Conservation (phyloP, 2,113 vertebrate species). For the Datnioides undecimradiatus region DNA sequence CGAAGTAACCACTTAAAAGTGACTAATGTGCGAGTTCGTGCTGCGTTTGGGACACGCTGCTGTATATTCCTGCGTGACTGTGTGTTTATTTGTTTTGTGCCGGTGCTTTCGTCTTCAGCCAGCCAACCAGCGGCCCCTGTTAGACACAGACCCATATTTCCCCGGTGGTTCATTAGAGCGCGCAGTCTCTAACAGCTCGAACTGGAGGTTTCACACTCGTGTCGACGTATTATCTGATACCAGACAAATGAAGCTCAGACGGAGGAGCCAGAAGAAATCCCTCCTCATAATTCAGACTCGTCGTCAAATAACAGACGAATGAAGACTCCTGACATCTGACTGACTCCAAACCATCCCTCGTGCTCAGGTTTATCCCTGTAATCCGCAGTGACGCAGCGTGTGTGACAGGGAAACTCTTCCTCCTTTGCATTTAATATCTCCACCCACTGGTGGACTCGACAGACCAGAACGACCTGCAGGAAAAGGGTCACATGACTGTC, state of each 20-base stretch:
- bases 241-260: background rate
- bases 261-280: background rate
- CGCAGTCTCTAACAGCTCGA: background rate
- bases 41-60: background rate
- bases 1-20: background rate
- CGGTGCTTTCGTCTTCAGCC: background rate
- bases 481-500: background rate
- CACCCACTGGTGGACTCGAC: too few species aligned
- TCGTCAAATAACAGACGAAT: too few species aligned
- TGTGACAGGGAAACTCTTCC: background rate
- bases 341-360: background rate
- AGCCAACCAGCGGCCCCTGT: background rate
- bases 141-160: background rate
- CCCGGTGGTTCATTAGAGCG: slow-evolving; percentile 15
- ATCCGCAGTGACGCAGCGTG: background rate
- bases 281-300: background rate
- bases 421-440: background rate
- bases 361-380: background rate
- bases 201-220: background rate
- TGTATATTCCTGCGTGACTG: background rate
- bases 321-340: background rate
- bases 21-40: background rate
- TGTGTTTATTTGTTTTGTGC: background rate
- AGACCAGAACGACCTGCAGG: background rate
- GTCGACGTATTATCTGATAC: background rate